Percentiles rank a stretch among this genome's conserved stretches.
These are phyloP conservation scores for Nomada flava DNA, from an alignment of 2,888 invertebrate species.

Conservation along the genomic window DNA sequence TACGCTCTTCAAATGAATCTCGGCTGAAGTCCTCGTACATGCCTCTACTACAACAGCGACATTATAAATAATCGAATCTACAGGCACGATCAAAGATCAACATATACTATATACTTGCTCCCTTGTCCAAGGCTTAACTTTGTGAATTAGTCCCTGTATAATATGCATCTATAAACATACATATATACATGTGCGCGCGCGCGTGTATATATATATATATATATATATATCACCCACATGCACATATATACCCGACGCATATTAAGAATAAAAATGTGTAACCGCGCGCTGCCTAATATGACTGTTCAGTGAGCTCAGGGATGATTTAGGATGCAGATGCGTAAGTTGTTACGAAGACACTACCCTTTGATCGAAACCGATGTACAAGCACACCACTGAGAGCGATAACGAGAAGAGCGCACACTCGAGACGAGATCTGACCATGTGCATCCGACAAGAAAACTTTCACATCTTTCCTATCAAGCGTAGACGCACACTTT, in stretches of 20 bases:
- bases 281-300: constrained; percentile 74
- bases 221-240: too few species aligned
- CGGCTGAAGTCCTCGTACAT: constrained; percentile 95
- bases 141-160: constrained; percentile 79
- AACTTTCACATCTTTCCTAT: too few species aligned
- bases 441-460: neutral
- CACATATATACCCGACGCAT: too few species aligned
- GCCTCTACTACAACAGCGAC: constrained; percentile 85
- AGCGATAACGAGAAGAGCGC: neutral
- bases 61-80: constrained; percentile 81
- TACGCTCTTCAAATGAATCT: constrained; percentile 94
- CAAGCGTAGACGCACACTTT: too few species aligned
- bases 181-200: too few species aligned
- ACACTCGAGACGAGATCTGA: neutral
- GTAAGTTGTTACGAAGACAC: constrained; percentile 33
- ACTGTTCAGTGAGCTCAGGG: constrained; percentile 59
- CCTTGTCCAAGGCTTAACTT: constrained; percentile 82
- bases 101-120: constrained; percentile 74
- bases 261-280: constrained; percentile 56
- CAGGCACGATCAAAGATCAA: constrained; percentile 66
- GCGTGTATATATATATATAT: too few species aligned
- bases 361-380: constrained; percentile 20
- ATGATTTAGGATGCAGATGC: constrained; percentile 11
- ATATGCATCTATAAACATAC: constrained; percentile 21
- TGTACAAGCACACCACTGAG: too few species aligned